These are phyloP conservation scores for Ellobius talpinus DNA, from an alignment of 2,113 vertebrate genomes.

Conservation along the genomic window DNA sequence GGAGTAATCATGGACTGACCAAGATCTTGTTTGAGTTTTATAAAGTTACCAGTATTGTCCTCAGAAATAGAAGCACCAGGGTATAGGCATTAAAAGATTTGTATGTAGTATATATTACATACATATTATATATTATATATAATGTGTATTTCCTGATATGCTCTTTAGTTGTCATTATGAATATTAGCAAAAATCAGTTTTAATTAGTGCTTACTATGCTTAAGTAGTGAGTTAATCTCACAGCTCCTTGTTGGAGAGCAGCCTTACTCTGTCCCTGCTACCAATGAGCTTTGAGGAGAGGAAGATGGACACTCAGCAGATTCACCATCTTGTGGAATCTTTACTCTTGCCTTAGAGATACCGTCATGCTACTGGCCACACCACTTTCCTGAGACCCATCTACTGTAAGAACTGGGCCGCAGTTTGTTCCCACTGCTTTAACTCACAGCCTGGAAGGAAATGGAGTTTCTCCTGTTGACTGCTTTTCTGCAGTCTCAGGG, in stretches of 20 bases:
- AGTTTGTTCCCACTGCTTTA: not conserved
- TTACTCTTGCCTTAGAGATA: not conserved
- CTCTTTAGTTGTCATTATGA: not conserved
- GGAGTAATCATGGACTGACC: not conserved
- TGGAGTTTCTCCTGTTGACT: not conserved
- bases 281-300: not conserved
- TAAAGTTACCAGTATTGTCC: not conserved
- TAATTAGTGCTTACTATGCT: not conserved
- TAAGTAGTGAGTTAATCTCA: not conserved
- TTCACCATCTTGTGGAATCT: fast-evolving
- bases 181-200: constrained; percentile 48
- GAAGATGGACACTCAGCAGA: not conserved
- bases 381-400: not conserved
- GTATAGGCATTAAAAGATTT: not conserved
- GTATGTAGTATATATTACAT: not conserved
- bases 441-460: not conserved
- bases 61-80: not conserved
- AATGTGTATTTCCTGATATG: not conserved
- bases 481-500: not conserved
- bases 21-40: not conserved
- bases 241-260: not conserved
- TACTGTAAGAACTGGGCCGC: not conserved
- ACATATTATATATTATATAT: not conserved
- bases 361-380: not conserved
- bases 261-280: not conserved